phyloP scores from a whole-genome alignment of 1,140 invertebrate species.

The Tetramorium alpestre region DNA sequence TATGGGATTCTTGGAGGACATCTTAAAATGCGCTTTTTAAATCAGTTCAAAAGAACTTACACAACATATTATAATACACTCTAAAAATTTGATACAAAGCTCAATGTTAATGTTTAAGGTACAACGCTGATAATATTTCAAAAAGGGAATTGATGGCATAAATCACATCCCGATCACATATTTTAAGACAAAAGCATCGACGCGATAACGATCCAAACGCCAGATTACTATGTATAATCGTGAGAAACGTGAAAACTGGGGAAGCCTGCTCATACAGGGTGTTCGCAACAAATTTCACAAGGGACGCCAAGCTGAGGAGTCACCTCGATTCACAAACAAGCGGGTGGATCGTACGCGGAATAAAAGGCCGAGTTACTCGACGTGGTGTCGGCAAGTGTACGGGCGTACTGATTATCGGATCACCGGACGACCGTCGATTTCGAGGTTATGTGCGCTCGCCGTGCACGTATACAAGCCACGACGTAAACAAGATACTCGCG shows the following conservation, averaged over 20 bases:
- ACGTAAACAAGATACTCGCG: conserved; percentile 79
- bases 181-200: background rate
- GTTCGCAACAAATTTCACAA: background rate
- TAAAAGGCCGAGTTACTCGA: background rate
- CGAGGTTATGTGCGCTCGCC: conserved; percentile 76
- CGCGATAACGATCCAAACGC: background rate
- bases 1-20: background rate
- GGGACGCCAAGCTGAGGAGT: background rate
- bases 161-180: background rate
- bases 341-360: background rate
- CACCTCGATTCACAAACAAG: background rate
- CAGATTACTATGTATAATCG: background rate
- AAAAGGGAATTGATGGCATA: background rate
- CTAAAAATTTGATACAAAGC: background rate
- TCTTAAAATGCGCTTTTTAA: background rate
- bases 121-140: background rate
- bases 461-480: conserved; percentile 66
- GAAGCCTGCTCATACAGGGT: background rate
- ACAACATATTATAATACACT: background rate
- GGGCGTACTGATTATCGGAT: background rate
- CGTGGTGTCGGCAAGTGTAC: background rate
- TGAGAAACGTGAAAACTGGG: background rate
- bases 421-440: conserved; percentile 7
- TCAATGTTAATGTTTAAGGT: background rate
- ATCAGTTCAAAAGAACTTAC: background rate